Evolutionary conservation across 2,888 invertebrate genomes (phyloP).

Genomic region (Arctia plantaginis): DNA sequence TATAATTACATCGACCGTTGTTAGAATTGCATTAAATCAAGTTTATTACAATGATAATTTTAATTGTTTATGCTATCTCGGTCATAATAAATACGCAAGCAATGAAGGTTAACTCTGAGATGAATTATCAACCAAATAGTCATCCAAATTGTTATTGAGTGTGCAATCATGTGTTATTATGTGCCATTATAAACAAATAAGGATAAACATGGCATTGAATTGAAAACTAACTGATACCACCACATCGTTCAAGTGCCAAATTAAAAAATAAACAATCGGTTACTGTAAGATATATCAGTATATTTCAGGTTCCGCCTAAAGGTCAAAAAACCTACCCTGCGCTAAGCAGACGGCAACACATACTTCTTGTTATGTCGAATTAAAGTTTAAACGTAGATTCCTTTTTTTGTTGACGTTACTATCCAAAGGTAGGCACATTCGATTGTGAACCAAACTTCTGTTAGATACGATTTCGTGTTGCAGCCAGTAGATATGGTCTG

Average conservation of each 20-base stretch:
- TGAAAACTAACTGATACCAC: not conserved
- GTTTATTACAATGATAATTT: not conserved
- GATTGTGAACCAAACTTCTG: not conserved
- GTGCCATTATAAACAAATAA: not conserved
- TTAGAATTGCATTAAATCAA: not conserved
- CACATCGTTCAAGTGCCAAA: not conserved
- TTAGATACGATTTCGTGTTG: not conserved
- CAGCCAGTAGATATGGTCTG: not conserved
- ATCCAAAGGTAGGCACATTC: not conserved
- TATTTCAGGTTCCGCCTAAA: not conserved
- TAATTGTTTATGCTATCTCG: not conserved
- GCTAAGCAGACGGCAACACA: too few relatives aligned
- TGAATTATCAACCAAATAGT: not conserved
- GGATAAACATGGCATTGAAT: not conserved
- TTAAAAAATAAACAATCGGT: not conserved
- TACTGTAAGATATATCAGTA: not conserved
- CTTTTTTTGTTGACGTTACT: too few relatives aligned
- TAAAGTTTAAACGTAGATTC: not conserved
- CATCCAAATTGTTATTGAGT: conserved; percentile 17
- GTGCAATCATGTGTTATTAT: conserved; percentile 21
- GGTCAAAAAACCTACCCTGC: not conserved
- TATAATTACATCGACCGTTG: not conserved
- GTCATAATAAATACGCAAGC: not conserved
- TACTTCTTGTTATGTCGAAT: not conserved
- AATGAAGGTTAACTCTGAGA: not conserved